These are phyloP conservation scores for Ruditapes philippinarum DNA, from an alignment of 1,140 invertebrate species.

Conservation along the genomic window DNA sequence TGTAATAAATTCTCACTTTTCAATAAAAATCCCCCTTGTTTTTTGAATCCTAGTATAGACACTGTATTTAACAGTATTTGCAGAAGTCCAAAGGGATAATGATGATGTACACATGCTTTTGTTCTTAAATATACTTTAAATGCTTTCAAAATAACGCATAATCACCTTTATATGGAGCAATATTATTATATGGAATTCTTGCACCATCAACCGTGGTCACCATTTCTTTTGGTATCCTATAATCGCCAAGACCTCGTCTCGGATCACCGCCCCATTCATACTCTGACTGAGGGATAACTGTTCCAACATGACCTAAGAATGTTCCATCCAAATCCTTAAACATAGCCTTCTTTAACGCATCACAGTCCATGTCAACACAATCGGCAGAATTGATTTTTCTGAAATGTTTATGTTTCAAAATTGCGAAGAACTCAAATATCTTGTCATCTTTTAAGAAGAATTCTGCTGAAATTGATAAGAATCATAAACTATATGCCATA, in stretches of 20 bases:
- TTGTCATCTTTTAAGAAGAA: constrained; percentile 73
- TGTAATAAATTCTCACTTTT: too few species aligned
- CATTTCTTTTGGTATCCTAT: constrained; percentile 83
- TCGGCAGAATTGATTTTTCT: too few species aligned
- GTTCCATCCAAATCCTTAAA: constrained; percentile 83
- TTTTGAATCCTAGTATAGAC: too few species aligned
- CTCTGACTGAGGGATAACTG: constrained; percentile 80
- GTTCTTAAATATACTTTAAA: too few species aligned
- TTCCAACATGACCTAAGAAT: constrained; percentile 74
- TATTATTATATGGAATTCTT: constrained; percentile 35
- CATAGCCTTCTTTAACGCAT: constrained; percentile 82
- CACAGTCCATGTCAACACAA: too few species aligned
- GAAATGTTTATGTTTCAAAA: constrained; percentile 86
- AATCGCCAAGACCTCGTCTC: constrained; percentile 83
- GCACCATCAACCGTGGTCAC: constrained; percentile 62
- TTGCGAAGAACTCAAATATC: too few species aligned
- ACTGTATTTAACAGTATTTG: too few species aligned
- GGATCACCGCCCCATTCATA: constrained; percentile 74
- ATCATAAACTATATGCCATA: not conserved
- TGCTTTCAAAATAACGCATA: not conserved
- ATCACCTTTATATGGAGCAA: constrained; percentile 78
- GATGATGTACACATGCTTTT: too few species aligned
- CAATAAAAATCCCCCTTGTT: too few species aligned
- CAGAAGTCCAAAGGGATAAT: too few species aligned
- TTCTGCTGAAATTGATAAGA: not conserved